phyloP scores from a whole-genome alignment of 1,140 invertebrate genomes.

The Xylocopa sonorina region DNA sequence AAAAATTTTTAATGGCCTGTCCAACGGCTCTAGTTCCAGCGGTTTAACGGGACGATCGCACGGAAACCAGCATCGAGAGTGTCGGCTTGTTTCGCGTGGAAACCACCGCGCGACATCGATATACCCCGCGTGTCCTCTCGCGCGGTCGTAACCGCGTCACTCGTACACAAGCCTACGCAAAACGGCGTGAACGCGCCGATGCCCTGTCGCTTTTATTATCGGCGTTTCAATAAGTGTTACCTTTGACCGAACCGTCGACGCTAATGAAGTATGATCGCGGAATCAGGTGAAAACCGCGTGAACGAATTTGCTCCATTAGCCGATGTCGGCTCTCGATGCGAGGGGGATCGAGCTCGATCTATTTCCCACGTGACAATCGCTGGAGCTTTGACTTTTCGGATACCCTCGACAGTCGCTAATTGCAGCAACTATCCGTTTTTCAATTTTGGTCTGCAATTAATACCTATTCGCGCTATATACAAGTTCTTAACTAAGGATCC shows the following conservation, averaged over 20 bases:
- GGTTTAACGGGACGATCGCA: constrained; percentile 39
- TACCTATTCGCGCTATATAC: no score
- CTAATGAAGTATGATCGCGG: constrained; percentile 53
- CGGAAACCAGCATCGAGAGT: constrained; percentile 43
- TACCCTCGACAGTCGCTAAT: no score
- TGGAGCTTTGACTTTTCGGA: no score
- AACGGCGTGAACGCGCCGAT: background rate
- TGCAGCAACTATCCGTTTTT: no score
- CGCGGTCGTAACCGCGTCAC: no score
- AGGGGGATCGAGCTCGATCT: background rate
- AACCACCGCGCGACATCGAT: constrained; percentile 42
- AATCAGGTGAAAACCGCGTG: constrained; percentile 58
- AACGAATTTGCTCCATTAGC: constrained; percentile 59
- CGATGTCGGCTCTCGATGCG: constrained; percentile 13
- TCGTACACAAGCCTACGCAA: background rate
- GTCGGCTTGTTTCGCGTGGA: constrained; percentile 63
- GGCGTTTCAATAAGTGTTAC: constrained; percentile 64
- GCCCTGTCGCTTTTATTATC: constrained; percentile 45
- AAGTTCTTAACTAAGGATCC: no score
- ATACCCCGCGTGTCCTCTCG: background rate
- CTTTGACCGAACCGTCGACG: constrained; percentile 55
- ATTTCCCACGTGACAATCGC: background rate
- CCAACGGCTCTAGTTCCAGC: constrained; percentile 16
- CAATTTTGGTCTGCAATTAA: no score
- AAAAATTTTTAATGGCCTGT: constrained; percentile 34